Evolutionary conservation across 2,888 invertebrate genomes (phyloP).

Genomic region (Harpagoxenus sublaevis): DNA sequence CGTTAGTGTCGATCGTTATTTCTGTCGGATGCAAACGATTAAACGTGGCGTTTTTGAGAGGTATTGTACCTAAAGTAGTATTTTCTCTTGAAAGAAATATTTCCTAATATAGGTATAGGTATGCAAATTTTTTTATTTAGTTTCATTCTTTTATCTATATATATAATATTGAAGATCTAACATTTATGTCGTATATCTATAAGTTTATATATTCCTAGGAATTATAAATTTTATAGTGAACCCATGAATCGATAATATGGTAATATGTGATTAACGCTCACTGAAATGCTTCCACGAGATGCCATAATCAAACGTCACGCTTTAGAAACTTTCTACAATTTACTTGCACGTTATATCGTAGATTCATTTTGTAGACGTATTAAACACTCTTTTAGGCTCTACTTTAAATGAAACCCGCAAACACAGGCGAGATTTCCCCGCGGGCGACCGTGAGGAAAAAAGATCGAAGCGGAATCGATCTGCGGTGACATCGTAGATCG

Average conservation of each 20-base stretch:
- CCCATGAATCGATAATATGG: neutral
- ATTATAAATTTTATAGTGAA: neutral
- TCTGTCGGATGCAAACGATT: slow-evolving; percentile 5
- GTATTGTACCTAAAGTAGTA: too few relatives aligned
- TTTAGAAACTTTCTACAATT: slow-evolving; percentile 5
- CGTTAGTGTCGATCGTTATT: slow-evolving; percentile 38
- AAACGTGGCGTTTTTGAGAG: neutral
- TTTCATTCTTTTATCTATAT: neutral
- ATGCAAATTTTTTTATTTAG: neutral
- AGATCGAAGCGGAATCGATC: slow-evolving; percentile 56
- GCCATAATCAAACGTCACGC: neutral
- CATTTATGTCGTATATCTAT: neutral
- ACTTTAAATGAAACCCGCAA: neutral
- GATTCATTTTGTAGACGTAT: neutral
- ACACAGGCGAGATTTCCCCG: neutral
- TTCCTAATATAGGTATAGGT: too few relatives aligned
- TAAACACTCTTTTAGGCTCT: neutral
- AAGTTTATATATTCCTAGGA: neutral
- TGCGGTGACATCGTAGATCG: slow-evolving; percentile 50
- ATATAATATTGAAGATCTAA: too few relatives aligned
- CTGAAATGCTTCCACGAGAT: neutral
- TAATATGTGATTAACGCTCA: neutral
- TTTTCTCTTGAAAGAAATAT: too few relatives aligned
- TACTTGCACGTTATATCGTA: neutral
- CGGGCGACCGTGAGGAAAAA: slow-evolving; percentile 55